Percentiles rank a stretch among this genome's conserved stretches.
These are phyloP conservation scores for Brachystomella parvula DNA, from an alignment of 1,140 invertebrate genomes.

Conservation along the genomic window DNA sequence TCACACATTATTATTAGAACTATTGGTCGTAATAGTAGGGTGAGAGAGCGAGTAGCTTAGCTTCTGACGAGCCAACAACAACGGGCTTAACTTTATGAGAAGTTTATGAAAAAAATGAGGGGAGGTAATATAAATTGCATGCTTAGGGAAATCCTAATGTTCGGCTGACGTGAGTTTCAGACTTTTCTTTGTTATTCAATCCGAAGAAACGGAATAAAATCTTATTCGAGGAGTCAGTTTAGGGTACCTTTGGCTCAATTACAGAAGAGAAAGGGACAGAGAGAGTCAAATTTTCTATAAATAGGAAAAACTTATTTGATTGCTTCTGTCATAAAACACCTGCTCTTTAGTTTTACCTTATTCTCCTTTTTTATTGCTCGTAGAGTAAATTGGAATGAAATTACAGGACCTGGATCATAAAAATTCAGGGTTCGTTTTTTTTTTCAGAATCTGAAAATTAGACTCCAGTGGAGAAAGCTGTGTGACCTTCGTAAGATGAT, in stretches of 20 bases:
- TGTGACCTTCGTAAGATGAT: no score
- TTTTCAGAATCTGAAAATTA: no score
- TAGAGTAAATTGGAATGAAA: background rate
- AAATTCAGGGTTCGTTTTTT: no score
- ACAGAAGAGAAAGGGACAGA: background rate
- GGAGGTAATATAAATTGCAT: slow-evolving; percentile 22
- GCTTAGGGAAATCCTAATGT: slow-evolving; percentile 26
- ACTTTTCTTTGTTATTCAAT: background rate
- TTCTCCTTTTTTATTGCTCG: background rate
- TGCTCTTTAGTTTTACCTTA: background rate
- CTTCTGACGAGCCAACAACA: background rate
- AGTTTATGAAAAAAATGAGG: background rate
- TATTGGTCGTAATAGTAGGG: background rate
- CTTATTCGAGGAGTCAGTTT: background rate
- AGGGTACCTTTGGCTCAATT: background rate
- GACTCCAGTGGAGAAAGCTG: no score
- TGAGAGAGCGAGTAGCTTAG: background rate
- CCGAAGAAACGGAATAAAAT: slow-evolving; percentile 2
- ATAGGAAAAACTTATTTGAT: background rate
- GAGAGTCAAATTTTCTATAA: background rate
- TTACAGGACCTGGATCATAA: no score
- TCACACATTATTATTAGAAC: slow-evolving; percentile 9
- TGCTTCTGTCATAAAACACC: background rate
- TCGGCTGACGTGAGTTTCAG: slow-evolving; percentile 26
- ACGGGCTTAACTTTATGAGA: background rate